These are phyloP conservation scores for Ischnus inquisitorius DNA, from an alignment of 2,888 invertebrate species.

Conservation along the genomic window DNA sequence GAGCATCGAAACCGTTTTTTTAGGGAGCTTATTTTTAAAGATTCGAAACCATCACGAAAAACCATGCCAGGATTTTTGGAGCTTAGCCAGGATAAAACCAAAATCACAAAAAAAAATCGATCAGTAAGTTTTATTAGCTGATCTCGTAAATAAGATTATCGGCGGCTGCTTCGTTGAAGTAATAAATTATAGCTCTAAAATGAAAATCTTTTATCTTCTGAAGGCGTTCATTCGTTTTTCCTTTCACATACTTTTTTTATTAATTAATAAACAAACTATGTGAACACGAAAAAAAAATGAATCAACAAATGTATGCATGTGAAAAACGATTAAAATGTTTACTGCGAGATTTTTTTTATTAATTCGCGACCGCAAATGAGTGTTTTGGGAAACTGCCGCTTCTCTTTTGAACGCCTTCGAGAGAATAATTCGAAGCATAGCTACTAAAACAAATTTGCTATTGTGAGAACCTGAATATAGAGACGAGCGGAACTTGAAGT, in stretches of 20 bases:
- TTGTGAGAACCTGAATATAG: not conserved
- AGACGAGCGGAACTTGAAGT: not conserved
- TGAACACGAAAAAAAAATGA: not conserved
- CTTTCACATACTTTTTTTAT: not conserved
- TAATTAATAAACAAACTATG: not conserved
- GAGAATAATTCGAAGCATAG: not conserved
- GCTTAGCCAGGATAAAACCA: conserved; percentile 49
- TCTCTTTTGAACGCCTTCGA: not conserved
- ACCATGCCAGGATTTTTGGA: conserved; percentile 72
- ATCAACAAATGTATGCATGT: no score
- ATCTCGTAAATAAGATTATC: conserved; percentile 27
- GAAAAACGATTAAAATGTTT: no score
- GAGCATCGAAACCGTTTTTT: conserved; percentile 17
- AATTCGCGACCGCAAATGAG: not conserved
- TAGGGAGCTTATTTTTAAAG: conserved; percentile 3
- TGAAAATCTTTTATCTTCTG: not conserved
- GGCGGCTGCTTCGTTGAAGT: conserved; percentile 57
- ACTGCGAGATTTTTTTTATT: no score
- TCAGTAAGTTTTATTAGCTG: conserved; percentile 18
- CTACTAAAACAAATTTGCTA: not conserved
- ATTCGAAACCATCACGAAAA: conserved; percentile 68
- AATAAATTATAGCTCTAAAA: not conserved
- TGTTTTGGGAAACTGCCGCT: not conserved
- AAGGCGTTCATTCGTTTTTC: not conserved
- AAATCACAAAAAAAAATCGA: conserved; percentile 56